Evolutionary conservation across 2,113 vertebrate genomes (phyloP).

Genomic region (Delphinus delphis): DNA sequence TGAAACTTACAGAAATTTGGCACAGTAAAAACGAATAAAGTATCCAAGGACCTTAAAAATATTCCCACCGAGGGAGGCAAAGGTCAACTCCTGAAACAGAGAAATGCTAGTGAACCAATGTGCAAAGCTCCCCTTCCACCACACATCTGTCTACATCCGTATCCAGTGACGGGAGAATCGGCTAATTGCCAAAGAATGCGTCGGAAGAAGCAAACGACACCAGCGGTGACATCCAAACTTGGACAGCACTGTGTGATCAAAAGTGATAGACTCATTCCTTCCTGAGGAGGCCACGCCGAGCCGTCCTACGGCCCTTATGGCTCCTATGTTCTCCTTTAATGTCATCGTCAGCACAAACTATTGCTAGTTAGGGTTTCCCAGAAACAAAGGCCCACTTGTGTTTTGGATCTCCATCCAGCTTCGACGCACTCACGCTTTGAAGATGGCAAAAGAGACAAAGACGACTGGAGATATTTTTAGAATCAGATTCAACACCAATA

Average conservation of each 20-base stretch:
- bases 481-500: not conserved
- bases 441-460: not conserved
- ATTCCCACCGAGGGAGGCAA: not conserved
- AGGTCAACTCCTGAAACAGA: not conserved
- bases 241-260: not conserved
- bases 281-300: fast-evolving
- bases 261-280: not conserved
- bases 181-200: not conserved
- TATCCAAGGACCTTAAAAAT: not conserved
- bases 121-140: not conserved
- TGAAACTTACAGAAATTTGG: not conserved
- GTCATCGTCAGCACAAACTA: fast-evolving
- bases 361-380: too few relatives aligned
- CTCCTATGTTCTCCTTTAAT: not conserved
- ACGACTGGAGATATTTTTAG: not conserved
- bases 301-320: fast-evolving
- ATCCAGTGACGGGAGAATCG: fast-evolving
- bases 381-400: not conserved
- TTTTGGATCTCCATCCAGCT: not conserved
- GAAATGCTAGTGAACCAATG: not conserved
- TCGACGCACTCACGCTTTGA: not conserved
- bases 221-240: not conserved
- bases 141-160: fast-evolving
- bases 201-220: fast-evolving
- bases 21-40: not conserved